Evolutionary conservation across 2,113 vertebrate species (phyloP).

Genomic region (Girardinichthys multiradiatus): DNA sequence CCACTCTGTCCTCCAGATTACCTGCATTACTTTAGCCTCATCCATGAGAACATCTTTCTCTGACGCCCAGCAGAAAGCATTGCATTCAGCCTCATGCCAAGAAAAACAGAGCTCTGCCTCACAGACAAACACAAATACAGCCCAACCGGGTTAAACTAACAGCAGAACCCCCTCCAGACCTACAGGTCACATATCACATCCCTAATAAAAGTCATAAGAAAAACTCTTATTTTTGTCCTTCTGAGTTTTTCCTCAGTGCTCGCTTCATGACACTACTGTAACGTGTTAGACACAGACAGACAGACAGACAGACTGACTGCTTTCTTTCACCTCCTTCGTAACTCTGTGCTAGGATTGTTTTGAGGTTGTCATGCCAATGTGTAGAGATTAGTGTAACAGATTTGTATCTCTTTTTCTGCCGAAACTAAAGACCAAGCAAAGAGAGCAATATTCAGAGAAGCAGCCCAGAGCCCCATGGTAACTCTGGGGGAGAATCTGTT

Average conservation of each 20-base stretch:
- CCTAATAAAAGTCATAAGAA: conserved; percentile 28
- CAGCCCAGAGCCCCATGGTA: neutral
- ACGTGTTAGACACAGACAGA: neutral
- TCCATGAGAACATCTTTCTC: conserved; percentile 31
- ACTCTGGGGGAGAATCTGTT: neutral
- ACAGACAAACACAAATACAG: conserved; percentile 60
- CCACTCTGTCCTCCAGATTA: conserved; percentile 3
- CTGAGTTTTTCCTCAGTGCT: conserved; percentile 22
- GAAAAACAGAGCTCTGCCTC: conserved; percentile 51
- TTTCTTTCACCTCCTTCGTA: neutral
- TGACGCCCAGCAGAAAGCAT: conserved; percentile 24
- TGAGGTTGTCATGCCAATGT: conserved; percentile 40
- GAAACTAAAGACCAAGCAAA: neutral
- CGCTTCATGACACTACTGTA: neutral
- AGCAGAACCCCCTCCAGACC: conserved; percentile 41
- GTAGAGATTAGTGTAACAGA: conserved; percentile 9
- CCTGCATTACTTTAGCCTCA: conserved; percentile 24
- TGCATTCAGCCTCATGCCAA: conserved; percentile 48
- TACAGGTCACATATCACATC: conserved; percentile 43
- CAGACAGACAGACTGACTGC: neutral
- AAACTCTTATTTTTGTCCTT: conserved; percentile 29
- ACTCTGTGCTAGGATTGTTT: conserved; percentile 23
- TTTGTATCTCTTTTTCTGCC: conserved; percentile 9
- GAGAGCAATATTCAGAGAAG: neutral
- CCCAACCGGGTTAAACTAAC: conserved; percentile 58